Evolutionary conservation across 2,113 vertebrate genomes (phyloP).

Genomic region (Damaliscus lunatus): DNA sequence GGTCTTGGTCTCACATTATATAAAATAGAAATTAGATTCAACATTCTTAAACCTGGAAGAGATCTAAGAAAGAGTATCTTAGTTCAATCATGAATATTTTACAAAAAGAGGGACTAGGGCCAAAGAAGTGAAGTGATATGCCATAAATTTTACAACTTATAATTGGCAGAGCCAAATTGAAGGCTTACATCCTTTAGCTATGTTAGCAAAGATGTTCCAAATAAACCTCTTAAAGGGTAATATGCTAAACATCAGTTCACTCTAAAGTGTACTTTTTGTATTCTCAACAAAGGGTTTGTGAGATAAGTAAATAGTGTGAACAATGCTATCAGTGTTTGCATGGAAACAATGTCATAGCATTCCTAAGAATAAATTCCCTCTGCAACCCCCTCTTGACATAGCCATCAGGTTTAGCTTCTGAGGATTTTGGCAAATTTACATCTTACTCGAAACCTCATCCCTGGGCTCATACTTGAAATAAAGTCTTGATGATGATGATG

Average conservation of each 20-base stretch:
- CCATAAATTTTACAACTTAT: constrained; percentile 6
- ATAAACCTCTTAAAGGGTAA: constrained; percentile 24
- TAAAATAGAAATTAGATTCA: constrained; percentile 12
- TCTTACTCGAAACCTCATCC: not conserved
- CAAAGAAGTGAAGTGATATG: constrained; percentile 16
- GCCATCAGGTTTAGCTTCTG: constrained; percentile 21
- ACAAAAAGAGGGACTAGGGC: not conserved
- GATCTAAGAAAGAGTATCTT: not conserved
- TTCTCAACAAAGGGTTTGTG: not conserved
- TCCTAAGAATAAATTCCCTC: not conserved
- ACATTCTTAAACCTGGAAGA: constrained; percentile 12
- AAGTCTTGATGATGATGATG: not conserved
- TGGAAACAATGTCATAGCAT: not conserved
- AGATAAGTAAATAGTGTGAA: constrained; percentile 24
- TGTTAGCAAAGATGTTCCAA: constrained; percentile 39
- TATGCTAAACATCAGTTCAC: not conserved
- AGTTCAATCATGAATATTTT: not conserved
- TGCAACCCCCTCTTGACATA: not conserved
- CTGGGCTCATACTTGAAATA: not conserved
- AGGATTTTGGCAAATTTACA: not conserved
- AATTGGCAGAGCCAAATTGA: constrained; percentile 22
- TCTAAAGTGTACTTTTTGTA: constrained; percentile 26
- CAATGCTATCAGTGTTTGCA: not conserved
- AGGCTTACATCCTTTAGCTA: constrained; percentile 17
- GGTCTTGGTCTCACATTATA: not conserved